These are phyloP conservation scores for Silurus lanzhouensis DNA, from an alignment of 2,797 vertebrate genomes.

Conservation along the genomic window DNA sequence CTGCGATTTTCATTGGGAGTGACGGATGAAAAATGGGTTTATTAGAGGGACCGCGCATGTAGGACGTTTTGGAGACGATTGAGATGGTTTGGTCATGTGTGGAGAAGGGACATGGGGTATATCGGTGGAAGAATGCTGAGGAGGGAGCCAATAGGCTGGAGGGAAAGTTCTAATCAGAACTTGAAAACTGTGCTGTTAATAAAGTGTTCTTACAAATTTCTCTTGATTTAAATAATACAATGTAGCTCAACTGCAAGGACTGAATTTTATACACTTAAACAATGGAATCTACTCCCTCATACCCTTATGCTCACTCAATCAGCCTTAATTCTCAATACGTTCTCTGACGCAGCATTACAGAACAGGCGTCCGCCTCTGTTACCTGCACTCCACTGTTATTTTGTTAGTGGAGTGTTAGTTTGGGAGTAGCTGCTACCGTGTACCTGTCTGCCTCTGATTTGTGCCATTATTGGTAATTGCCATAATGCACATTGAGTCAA, in stretches of 20 bases:
- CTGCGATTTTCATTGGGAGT: no score
- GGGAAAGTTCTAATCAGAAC: no score
- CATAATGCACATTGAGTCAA: conserved; percentile 32
- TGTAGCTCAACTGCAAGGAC: background rate
- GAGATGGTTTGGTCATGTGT: no score
- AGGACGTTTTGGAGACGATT: no score
- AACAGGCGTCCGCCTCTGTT: background rate
- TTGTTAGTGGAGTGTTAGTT: background rate
- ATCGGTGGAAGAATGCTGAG: no score
- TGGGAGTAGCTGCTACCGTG: conserved; percentile 4
- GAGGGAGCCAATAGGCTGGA: no score
- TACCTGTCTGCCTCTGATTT: conserved; percentile 9
- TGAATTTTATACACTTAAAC: background rate
- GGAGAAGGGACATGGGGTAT: no score
- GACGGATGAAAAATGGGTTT: no score
- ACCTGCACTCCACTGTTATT: background rate
- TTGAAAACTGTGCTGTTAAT: background rate
- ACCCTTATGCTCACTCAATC: background rate
- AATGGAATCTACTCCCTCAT: background rate
- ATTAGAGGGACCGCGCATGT: no score
- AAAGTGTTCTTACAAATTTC: background rate
- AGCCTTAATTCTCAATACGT: background rate
- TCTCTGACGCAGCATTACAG: background rate
- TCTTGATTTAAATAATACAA: background rate
- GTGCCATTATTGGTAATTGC: conserved; percentile 32